A percentile compares a stretch with the other conserved stretches of the same genome.
These are phyloP conservation scores for Kryptolebias marmoratus DNA, from an alignment of 2,113 vertebrate genomes.

Conservation along the genomic window DNA sequence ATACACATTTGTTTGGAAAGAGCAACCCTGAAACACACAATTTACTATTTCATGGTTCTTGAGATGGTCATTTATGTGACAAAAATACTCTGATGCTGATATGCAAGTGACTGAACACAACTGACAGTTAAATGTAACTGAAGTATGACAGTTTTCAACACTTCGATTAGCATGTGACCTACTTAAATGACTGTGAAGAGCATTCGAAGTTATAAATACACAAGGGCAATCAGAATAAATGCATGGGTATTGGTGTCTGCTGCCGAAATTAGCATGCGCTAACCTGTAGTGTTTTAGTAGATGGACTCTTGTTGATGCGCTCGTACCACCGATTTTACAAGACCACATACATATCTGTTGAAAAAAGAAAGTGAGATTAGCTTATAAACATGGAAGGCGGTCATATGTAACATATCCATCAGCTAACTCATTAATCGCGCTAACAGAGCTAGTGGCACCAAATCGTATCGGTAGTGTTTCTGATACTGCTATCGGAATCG, in stretches of 20 bases:
- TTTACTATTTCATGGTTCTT: conserved; percentile 3
- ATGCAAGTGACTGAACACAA: neutral
- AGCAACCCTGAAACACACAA: conserved; percentile 9
- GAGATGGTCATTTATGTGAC: neutral
- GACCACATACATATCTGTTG: conserved; percentile 11
- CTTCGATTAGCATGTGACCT: neutral
- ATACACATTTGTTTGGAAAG: conserved; percentile 8
- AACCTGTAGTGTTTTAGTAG: conserved; percentile 9
- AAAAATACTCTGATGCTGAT: conserved; percentile 6
- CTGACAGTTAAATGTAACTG: neutral
- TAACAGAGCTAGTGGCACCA: too few relatives aligned
- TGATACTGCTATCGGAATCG: too few relatives aligned
- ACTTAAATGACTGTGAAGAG: conserved; percentile 8
- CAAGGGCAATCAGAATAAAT: conserved; percentile 1
- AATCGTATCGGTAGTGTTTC: too few relatives aligned
- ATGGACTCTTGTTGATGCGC: conserved; percentile 43
- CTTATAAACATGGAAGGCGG: too few relatives aligned
- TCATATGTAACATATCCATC: too few relatives aligned
- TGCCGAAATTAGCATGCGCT: neutral
- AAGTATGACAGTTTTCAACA: neutral
- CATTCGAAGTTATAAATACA: conserved; percentile 11
- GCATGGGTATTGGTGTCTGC: conserved; percentile 15
- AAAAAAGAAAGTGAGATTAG: neutral
- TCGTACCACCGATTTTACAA: neutral
- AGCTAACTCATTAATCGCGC: too few relatives aligned